These are phyloP conservation scores for Pyrrhia umbra DNA, from an alignment of 2,888 invertebrate species.

Conservation along the genomic window DNA sequence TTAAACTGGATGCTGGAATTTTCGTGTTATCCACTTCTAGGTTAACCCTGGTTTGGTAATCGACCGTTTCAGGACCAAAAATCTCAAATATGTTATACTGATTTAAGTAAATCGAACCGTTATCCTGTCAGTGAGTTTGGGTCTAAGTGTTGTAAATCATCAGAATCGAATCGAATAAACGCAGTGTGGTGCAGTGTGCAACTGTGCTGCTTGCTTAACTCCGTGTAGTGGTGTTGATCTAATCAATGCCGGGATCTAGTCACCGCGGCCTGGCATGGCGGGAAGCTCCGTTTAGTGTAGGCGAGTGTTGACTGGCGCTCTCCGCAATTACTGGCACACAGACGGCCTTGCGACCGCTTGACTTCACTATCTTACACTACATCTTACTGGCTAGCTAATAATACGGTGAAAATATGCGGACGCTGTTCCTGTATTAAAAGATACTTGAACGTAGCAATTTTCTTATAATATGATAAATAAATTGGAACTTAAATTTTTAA, in stretches of 20 bases:
- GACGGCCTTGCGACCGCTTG: constrained; percentile 48
- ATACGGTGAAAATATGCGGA: constrained; percentile 4
- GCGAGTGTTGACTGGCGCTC: constrained; percentile 19
- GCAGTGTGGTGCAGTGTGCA: neutral
- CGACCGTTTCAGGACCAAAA: no score
- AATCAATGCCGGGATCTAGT: neutral
- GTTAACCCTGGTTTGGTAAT: no score
- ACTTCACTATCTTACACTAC: constrained; percentile 25
- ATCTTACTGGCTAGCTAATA: constrained; percentile 14
- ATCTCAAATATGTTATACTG: no score
- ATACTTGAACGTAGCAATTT: neutral
- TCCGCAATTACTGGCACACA: constrained; percentile 36
- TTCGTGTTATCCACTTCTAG: no score
- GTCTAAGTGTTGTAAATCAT: neutral
- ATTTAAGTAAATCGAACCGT: no score
- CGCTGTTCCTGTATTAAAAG: neutral
- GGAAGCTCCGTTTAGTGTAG: constrained; percentile 31
- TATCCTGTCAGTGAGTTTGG: no score
- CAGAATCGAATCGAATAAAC: no score
- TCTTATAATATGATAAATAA: neutral
- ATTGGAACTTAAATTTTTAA: neutral
- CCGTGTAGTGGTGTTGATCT: neutral
- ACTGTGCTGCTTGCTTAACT: neutral
- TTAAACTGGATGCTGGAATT: no score
- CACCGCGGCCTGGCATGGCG: constrained; percentile 4